A percentile compares a stretch with the other conserved stretches of the same genome.
These are phyloP conservation scores for Diachrysia chrysitis DNA, from an alignment of 2,888 invertebrate species.

Conservation along the genomic window DNA sequence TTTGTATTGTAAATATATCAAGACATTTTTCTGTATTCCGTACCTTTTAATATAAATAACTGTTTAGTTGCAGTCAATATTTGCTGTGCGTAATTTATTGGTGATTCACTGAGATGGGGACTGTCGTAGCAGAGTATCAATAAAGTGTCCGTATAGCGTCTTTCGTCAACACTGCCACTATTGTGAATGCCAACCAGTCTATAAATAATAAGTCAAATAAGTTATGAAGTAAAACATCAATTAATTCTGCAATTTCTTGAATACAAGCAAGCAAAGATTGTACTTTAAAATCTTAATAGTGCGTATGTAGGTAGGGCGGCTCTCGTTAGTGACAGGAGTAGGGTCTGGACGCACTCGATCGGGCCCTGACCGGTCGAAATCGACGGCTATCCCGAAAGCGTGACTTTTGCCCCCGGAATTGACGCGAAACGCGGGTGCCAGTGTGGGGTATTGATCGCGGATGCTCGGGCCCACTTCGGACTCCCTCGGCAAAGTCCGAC, in stretches of 20 bases:
- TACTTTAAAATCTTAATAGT: constrained; percentile 65
- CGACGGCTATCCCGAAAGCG: constrained; percentile 84
- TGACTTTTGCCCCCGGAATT: constrained; percentile 88
- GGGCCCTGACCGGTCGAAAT: constrained; percentile 82
- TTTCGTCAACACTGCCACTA: not conserved
- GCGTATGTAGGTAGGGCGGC: constrained; percentile 61
- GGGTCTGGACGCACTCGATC: constrained; percentile 65
- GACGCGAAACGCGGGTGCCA: constrained; percentile 81
- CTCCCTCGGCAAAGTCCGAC: constrained; percentile 77
- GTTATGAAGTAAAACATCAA: not conserved
- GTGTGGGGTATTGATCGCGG: constrained; percentile 86
- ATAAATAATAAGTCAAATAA: not conserved
- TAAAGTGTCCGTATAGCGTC: not conserved
- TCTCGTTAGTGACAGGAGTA: constrained; percentile 66
- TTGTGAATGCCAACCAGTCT: not conserved
- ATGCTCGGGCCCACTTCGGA: constrained; percentile 81
- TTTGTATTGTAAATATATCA: constrained; percentile 70
- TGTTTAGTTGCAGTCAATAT: constrained; percentile 56
- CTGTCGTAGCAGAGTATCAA: not conserved
- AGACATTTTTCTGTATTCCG: constrained; percentile 60
- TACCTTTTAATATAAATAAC: constrained; percentile 59
- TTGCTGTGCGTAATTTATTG: constrained; percentile 40
- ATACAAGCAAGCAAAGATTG: constrained; percentile 41
- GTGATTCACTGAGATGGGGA: constrained; percentile 32
- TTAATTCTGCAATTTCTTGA: constrained; percentile 17